Evolutionary conservation across 2,888 invertebrate genomes (phyloP), one percentile per base, ranked within the genome.

Genomic region (Cyaniris semiargus): DNA sequence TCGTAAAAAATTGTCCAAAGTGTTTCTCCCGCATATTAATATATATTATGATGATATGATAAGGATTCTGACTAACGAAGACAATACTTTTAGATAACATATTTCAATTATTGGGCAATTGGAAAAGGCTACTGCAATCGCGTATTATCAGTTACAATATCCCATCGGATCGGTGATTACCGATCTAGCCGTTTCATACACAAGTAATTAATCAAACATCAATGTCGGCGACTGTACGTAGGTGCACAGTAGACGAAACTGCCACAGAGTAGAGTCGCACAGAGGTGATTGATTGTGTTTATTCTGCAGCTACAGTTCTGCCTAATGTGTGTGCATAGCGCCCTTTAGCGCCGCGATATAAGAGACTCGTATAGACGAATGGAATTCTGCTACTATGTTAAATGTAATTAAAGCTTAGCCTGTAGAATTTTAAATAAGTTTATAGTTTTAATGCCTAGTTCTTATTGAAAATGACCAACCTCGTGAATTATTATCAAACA

Each of bases 231-330:
- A 38, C 21, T 72, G 23, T 72, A 76, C 34, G 27, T 21, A 58
- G 58, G 71, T 76, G 76, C 76, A 77, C 13, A 23, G 56, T 21
- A 76, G 34, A 77, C 72, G 72, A 58, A 77, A 56, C 38, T 53
- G 56, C 70, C 56, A 58, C 71, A 77, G 71, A 58, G 34, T 66
- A 48, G 27, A 70, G 70, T 70, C 34, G 76, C 44, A 75, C 70
- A 60, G 78, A 38, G 74, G 74, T 81, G 81, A 81, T 81, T 81
- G 80, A 81, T 81, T 79, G 78, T 80, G 79, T 81, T 80, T 79
- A 79, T 66, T 70, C n/a, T 76, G 53, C 38, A 44, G 38, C 79
- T 56, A 15, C 38, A 44, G 38, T 79, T 78, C 79, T 78, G 77
- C 79, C 79, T 82, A 80, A 80, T 80, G 80, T 81, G 81, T 82